These are phyloP conservation scores for Scomber colias DNA, from an alignment of 2,113 vertebrate genomes.

Conservation along the genomic window DNA sequence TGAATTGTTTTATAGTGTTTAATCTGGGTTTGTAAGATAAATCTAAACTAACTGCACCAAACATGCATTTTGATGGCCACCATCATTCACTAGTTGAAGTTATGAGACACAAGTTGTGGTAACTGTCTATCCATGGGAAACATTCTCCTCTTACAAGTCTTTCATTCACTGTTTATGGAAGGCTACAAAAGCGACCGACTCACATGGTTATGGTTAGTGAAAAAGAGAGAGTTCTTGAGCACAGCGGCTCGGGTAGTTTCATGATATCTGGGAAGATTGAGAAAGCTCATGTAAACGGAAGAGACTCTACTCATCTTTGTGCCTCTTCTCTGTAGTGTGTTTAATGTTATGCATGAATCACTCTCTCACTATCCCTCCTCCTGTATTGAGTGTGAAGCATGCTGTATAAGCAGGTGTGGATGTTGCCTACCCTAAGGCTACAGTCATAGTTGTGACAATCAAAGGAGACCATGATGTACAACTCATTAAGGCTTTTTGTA, in stretches of 20 bases:
- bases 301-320: constrained; percentile 25
- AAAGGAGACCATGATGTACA: constrained; percentile 17
- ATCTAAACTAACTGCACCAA: constrained; percentile 40
- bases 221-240: constrained; percentile 34
- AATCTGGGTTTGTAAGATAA: constrained; percentile 50
- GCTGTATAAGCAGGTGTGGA: constrained; percentile 32
- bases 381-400: background rate
- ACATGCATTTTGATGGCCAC: constrained; percentile 39
- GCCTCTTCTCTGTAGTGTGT: background rate
- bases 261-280: constrained; percentile 29
- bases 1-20: constrained; percentile 51
- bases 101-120: constrained; percentile 58
- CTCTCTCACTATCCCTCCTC: background rate
- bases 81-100: constrained; percentile 49
- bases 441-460: constrained; percentile 36
- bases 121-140: constrained; percentile 62
- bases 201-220: constrained; percentile 71
- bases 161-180: constrained; percentile 58
- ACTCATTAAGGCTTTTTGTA: constrained; percentile 27
- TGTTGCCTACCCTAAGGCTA: constrained; percentile 7
- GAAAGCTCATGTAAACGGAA: constrained; percentile 27
- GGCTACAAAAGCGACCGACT: constrained; percentile 52
- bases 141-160: constrained; percentile 44
- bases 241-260: constrained; percentile 37
- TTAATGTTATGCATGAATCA: constrained; percentile 5